A percentile compares a stretch with the other conserved stretches of the same genome.
Evolutionary conservation across 2,888 invertebrate species (phyloP).

Genomic region (Himalopsyche anomala): DNA sequence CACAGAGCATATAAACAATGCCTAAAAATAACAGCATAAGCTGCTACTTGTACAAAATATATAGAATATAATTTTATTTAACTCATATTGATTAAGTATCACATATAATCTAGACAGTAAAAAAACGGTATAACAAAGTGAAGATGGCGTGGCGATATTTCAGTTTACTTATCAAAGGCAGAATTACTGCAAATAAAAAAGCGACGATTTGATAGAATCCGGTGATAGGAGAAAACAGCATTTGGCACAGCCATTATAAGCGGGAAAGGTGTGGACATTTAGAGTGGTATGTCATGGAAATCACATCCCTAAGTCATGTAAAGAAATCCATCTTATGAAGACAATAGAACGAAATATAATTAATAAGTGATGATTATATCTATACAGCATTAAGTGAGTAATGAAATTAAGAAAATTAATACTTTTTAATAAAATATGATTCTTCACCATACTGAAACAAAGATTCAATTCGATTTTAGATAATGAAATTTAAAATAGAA

Average conservation of each 20-base stretch:
- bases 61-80: too few relatives aligned
- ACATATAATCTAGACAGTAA: constrained; percentile 14
- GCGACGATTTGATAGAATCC: not conserved
- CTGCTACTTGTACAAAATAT: too few relatives aligned
- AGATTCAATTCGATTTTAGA: too few relatives aligned
- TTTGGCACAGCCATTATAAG: not conserved
- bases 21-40: too few relatives aligned
- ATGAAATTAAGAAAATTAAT: too few relatives aligned
- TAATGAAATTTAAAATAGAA: too few relatives aligned
- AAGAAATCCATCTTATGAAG: not conserved
- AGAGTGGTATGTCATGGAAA: not conserved
- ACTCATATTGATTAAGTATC: not conserved
- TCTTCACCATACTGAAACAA: too few relatives aligned
- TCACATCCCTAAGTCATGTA: not conserved
- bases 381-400: too few relatives aligned
- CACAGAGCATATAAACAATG: too few relatives aligned
- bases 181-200: not conserved
- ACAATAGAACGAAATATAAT: not conserved
- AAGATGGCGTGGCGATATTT: not conserved
- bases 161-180: not conserved
- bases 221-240: not conserved
- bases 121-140: not conserved
- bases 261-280: not conserved
- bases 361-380: too few relatives aligned
- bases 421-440: too few relatives aligned